Percentiles rank a stretch among this genome's conserved stretches.
phyloP scores from a whole-genome alignment of 1,140 invertebrate species.

The Gryllus bimaculatus region DNA sequence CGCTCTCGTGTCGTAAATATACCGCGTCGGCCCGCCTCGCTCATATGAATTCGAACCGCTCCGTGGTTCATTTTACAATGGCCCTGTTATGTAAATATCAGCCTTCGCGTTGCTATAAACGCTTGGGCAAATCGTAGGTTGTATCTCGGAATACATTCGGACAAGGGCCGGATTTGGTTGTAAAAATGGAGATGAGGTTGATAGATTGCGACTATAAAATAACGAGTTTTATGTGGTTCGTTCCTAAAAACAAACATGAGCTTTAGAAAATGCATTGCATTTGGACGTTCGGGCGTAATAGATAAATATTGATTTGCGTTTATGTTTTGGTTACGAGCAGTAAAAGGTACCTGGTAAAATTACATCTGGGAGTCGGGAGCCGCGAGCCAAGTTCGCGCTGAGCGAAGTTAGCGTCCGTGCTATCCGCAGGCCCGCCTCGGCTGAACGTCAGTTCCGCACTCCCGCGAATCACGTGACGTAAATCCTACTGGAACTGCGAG shows the following conservation, averaged over 20 bases:
- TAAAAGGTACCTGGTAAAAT: background rate
- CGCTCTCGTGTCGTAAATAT: background rate
- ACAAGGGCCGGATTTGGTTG: background rate
- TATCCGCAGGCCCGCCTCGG: no score
- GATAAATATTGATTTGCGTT: background rate
- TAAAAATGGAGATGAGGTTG: background rate
- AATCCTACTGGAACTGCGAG: background rate
- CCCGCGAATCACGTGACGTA: background rate
- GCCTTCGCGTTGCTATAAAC: background rate
- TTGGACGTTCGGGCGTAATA: background rate
- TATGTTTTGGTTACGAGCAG: background rate
- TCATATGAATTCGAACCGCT: background rate
- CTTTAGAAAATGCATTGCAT: background rate
- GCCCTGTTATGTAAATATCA: background rate
- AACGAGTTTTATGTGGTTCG: background rate
- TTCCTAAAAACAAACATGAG: conserved; percentile 5
- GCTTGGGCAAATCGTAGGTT: background rate
- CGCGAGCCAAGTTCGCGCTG: no score
- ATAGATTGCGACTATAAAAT: background rate
- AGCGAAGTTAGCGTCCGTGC: no score
- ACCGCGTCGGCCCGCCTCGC: no score
- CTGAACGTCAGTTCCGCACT: background rate
- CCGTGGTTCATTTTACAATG: background rate
- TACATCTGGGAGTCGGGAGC: no score
- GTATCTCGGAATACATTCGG: background rate